These are phyloP conservation scores for Drosophila bipectinata DNA, from an alignment of 1,140 invertebrate species.

Conservation along the genomic window DNA sequence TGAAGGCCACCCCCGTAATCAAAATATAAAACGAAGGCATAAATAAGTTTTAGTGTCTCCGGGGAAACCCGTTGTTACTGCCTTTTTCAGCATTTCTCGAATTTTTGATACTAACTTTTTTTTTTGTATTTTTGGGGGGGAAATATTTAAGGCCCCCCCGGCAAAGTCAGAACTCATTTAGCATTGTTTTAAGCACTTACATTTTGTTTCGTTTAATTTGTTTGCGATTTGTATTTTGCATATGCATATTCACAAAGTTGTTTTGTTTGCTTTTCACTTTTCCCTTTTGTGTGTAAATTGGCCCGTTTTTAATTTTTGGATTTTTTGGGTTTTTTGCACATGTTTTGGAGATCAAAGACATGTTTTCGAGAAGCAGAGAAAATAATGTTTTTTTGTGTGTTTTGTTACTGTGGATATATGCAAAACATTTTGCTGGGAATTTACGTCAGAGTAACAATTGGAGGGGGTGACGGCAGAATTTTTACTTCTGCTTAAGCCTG, in stretches of 20 bases:
- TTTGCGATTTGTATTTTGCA: conserved; percentile 46
- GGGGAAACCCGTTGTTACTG: conserved; percentile 50
- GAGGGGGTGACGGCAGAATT: conserved; percentile 10
- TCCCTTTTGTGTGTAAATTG: conserved; percentile 56
- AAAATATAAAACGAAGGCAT: conserved; percentile 35
- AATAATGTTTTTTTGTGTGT: conserved; percentile 34
- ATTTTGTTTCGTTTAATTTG: conserved; percentile 49
- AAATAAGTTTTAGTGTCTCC: conserved; percentile 62
- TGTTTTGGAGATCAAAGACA: conserved; percentile 80
- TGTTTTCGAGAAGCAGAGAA: conserved; percentile 57
- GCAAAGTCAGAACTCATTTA: conserved; percentile 50
- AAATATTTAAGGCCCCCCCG: conserved; percentile 46
- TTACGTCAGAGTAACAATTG: conserved; percentile 58
- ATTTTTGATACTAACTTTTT: conserved; percentile 12
- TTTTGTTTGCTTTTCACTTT: conserved; percentile 33
- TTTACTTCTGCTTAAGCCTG: conserved; percentile 28
- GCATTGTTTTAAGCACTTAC: conserved; percentile 69
- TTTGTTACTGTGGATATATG: conserved; percentile 32
- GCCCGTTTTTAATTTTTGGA: conserved; percentile 52
- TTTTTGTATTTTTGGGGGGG: conserved; percentile 1
- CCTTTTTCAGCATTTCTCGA: conserved; percentile 21
- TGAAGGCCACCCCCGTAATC: conserved; percentile 33
- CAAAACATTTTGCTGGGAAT: conserved; percentile 71
- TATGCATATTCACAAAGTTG: conserved; percentile 34
- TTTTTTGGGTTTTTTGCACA: conserved; percentile 23